Conservation (phyloP, 1,140 invertebrate genomes). For the Ctenoplectra terminalis region DNA sequence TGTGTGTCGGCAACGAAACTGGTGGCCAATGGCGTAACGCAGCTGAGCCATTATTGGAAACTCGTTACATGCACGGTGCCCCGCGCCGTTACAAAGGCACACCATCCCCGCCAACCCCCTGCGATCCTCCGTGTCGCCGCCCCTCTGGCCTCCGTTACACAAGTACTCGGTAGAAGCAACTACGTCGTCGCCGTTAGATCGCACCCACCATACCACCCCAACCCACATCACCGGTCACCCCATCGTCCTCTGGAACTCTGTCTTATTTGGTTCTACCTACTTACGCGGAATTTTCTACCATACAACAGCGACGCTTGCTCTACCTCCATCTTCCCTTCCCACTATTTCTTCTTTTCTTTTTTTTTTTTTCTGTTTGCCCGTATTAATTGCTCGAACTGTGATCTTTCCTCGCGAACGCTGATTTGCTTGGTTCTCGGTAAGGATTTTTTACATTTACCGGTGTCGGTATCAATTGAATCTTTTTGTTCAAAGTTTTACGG, state of each 20-base stretch:
- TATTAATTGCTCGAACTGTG: not conserved
- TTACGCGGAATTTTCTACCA: conserved; percentile 27
- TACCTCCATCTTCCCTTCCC: not conserved
- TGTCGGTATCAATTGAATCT: not conserved
- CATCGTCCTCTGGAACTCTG: not conserved
- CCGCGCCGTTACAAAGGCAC: conserved; percentile 74
- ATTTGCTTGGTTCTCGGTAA: not conserved
- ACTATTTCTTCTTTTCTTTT: not conserved
- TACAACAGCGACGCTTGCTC: not conserved
- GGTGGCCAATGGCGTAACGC: conserved; percentile 74
- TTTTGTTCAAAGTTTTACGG: not conserved
- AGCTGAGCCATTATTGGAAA: conserved; percentile 83
- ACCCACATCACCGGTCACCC: not conserved
- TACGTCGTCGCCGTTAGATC: conserved; percentile 63
- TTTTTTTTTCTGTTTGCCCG: no score
- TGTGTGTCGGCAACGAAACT: conserved; percentile 58
- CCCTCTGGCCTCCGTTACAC: conserved; percentile 70
- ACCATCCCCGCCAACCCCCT: conserved; percentile 33
- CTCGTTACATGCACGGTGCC: conserved; percentile 81
- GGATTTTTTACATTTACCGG: no score
- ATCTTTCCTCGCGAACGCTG: not conserved
- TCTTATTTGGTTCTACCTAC: conserved; percentile 37
- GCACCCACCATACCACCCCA: conserved; percentile 27
- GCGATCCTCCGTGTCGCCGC: conserved; percentile 6
- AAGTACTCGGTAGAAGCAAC: conserved; percentile 51